These are phyloP conservation scores for Isichthys henryi DNA, from an alignment of 2,113 vertebrate species.

Conservation along the genomic window DNA sequence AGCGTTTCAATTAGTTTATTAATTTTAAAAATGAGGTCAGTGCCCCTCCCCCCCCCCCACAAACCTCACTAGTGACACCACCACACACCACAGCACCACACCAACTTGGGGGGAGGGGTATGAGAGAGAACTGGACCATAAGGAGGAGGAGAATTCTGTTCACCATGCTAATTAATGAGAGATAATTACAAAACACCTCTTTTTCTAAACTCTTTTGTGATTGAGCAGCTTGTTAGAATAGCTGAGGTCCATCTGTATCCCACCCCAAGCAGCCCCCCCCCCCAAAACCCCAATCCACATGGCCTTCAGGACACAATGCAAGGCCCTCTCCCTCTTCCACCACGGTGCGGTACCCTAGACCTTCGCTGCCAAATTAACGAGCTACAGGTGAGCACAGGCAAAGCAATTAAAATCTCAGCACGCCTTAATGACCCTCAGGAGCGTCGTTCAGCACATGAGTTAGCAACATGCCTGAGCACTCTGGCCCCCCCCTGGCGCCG, in stretches of 20 bases:
- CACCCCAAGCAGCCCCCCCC: background rate
- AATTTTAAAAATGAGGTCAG: background rate
- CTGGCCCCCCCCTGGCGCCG: too few species aligned
- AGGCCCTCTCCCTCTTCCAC: background rate
- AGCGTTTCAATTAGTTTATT: background rate
- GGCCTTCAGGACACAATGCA: background rate
- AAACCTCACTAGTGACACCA: background rate
- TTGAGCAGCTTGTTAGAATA: background rate
- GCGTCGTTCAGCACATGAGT: conserved; percentile 11
- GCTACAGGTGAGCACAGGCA: conserved; percentile 18
- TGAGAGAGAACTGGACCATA: background rate
- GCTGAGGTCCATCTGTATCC: background rate
- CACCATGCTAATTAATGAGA: background rate
- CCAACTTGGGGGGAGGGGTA: background rate
- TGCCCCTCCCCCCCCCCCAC: background rate
- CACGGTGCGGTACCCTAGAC: too few species aligned
- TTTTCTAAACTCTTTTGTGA: background rate
- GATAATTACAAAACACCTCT: background rate
- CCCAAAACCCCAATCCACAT: background rate
- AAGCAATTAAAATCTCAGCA: conserved; percentile 12
- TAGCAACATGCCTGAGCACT: background rate
- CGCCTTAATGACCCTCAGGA: conserved; percentile 15
- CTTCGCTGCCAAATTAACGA: background rate
- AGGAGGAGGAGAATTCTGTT: background rate
- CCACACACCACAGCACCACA: background rate